Evolutionary conservation across 2,797 vertebrate genomes (phyloP).

Genomic region (Thalassophryne amazonica): DNA sequence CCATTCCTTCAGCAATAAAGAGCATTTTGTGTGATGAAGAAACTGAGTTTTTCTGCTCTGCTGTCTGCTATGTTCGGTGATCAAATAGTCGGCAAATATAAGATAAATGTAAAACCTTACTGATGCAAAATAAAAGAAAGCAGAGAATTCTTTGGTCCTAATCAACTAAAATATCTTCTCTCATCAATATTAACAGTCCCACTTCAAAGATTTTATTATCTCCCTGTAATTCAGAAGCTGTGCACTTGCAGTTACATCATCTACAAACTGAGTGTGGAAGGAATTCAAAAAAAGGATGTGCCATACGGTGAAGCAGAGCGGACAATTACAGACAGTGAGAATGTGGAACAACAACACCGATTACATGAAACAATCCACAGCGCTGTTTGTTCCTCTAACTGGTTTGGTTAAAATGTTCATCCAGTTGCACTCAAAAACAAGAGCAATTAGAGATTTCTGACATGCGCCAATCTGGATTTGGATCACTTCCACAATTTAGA

Average conservation of each 20-base stretch:
- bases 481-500: no score
- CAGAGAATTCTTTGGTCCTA: conserved; percentile 50
- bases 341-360: conserved; percentile 58
- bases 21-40: conserved; percentile 10
- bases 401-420: conserved; percentile 48
- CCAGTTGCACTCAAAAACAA: conserved; percentile 36
- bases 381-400: conserved; percentile 53
- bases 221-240: conserved; percentile 34
- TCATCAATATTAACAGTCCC: conserved; percentile 59
- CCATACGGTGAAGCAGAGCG: conserved; percentile 31
- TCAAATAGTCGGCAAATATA: conserved; percentile 38
- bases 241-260: conserved; percentile 52
- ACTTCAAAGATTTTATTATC: conserved; percentile 55
- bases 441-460: no score
- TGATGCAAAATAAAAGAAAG: conserved; percentile 66
- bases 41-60: conserved; percentile 12
- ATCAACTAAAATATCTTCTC: conserved; percentile 47
- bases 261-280: conserved; percentile 16
- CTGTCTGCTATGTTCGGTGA: conserved; percentile 24
- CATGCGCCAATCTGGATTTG: no score
- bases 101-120: conserved; percentile 51
- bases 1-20: conserved; percentile 1
- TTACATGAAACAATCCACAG: conserved; percentile 41
- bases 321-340: conserved; percentile 49
- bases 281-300: conserved; percentile 32